Percentiles rank a stretch among this genome's conserved stretches.
These are phyloP conservation scores for Peribatodes rhomboidaria DNA, from an alignment of 2,888 invertebrate species.

Conservation along the genomic window DNA sequence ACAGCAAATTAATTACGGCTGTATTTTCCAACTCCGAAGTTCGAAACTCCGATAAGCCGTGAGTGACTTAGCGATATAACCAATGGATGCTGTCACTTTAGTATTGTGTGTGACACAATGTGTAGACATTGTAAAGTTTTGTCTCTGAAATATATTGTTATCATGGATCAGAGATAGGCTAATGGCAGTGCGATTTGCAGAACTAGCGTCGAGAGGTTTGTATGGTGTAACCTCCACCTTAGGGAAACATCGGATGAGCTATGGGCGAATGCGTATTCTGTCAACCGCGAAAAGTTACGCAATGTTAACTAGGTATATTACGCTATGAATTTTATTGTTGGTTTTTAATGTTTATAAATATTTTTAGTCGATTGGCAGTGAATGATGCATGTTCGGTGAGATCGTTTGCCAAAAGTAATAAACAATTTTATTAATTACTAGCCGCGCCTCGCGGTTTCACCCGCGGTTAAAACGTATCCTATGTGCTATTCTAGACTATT, in stretches of 20 bases:
- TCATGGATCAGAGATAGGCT: constrained; percentile 7
- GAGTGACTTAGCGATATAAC: too few relatives aligned
- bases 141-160: constrained; percentile 7
- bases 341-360: background rate
- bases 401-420: too few relatives aligned
- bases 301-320: background rate
- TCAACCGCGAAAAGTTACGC: background rate
- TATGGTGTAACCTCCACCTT: background rate
- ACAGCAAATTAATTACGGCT: too few relatives aligned
- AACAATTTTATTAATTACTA: too few relatives aligned
- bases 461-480: too few relatives aligned
- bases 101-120: background rate
- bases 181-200: constrained; percentile 16
- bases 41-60: background rate
- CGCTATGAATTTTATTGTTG: too few relatives aligned
- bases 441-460: too few relatives aligned
- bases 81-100: background rate
- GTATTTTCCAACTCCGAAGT: too few relatives aligned
- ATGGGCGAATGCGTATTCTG: background rate
- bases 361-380: too few relatives aligned
- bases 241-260: background rate
- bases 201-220: constrained; percentile 9
- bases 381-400: too few relatives aligned
- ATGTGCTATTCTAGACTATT: too few relatives aligned
- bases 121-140: background rate